Conservation (phyloP, 2,113 vertebrate genomes). For the Tupaia tana region DNA sequence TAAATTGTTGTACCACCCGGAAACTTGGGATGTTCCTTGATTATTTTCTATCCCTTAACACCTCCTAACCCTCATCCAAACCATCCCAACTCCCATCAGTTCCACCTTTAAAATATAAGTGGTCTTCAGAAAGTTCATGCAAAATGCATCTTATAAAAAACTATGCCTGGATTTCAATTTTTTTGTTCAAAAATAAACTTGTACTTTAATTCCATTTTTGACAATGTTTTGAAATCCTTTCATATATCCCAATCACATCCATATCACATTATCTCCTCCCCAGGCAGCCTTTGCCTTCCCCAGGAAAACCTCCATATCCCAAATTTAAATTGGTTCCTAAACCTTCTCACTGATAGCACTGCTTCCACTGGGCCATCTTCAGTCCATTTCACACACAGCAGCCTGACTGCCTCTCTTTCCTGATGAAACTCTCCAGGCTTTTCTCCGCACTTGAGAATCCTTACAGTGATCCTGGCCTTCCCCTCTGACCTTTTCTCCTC, state of each 20-base stretch:
- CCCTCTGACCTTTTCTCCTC: neutral
- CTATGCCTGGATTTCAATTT: no score
- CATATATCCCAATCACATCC: neutral
- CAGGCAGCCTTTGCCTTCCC: neutral
- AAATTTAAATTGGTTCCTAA: neutral
- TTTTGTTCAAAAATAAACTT: no score
- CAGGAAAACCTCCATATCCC: neutral
- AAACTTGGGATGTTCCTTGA: neutral
- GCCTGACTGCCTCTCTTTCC: neutral
- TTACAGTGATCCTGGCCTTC: neutral
- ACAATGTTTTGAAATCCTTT: no score
- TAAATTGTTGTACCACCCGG: neutral
- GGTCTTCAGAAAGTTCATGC: no score
- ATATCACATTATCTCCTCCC: neutral
- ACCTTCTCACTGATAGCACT: neutral
- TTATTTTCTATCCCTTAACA: neutral
- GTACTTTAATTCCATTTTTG: no score
- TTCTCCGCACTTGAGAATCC: neutral
- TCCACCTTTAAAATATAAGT: neutral
- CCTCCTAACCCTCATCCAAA: neutral
- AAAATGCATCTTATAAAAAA: no score
- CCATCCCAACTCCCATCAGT: neutral
- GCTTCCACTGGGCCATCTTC: neutral
- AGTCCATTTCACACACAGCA: neutral
- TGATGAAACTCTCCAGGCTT: neutral